Conservation (phyloP, 2,113 vertebrate genomes). For the Chauna torquata region DNA sequence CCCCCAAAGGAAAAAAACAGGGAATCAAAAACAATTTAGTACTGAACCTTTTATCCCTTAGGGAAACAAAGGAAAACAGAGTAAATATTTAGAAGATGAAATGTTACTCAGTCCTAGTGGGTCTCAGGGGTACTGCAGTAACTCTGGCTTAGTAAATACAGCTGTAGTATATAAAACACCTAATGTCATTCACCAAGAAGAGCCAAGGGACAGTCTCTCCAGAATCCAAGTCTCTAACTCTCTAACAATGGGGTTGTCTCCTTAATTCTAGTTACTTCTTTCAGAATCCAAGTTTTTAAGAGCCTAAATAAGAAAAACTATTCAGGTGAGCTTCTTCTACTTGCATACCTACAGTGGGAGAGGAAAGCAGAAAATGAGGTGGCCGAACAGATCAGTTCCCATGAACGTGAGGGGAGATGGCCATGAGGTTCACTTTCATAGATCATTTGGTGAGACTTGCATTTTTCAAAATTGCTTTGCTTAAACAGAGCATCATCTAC, state of each 20-base stretch:
- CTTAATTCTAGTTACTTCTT: not conserved
- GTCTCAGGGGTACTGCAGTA: not conserved
- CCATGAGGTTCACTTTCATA: not conserved
- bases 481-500: not conserved
- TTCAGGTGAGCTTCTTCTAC: not conserved
- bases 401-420: not conserved
- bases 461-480: not conserved
- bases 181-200: fast-evolving
- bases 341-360: not conserved
- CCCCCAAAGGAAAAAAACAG: not conserved
- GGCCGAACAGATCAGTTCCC: not conserved
- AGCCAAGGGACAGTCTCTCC: not conserved
- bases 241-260: not conserved
- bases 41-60: not conserved
- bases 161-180: not conserved
- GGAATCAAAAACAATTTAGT: not conserved
- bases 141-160: not conserved
- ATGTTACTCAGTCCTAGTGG: not conserved
- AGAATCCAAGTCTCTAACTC: not conserved
- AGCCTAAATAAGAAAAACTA: not conserved
- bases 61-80: not conserved
- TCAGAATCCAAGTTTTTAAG: not conserved
- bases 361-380: not conserved
- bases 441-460: not conserved
- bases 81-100: not conserved